Evolutionary conservation across 1,140 invertebrate genomes (phyloP), one percentile per base, ranked within the genome.

Genomic region (Trachymyrmex cornetzi): DNA sequence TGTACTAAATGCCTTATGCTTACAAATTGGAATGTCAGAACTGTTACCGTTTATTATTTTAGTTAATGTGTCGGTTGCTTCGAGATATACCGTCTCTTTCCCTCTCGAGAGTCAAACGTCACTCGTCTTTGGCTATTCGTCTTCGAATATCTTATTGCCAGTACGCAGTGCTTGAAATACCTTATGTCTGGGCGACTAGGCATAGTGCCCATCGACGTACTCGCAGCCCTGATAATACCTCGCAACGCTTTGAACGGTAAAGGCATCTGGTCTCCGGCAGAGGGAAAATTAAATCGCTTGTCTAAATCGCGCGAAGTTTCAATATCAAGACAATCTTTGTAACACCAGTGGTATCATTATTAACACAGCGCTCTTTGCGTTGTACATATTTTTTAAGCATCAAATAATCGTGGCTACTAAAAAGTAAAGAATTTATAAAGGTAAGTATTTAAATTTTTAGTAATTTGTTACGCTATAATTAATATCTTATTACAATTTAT

Each of bases 121-220:
- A 12, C 55, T 63, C 53, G 30, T 27, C 19, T 63, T 74, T 16
- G 57, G 57, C 55, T 84, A 61, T 74, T 30, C 24, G 53, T 72
- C 67, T 72, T 82, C 34, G 67, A 74, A 72, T 55, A 38, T 34
- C 38, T 34, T 44, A 61, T 75, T 44, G 72, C 50, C n/a, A 71
- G 61, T 27, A 24, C 38, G 59, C 2, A 9, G 74, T 75, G 89
- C 92, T 90, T 91, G 92, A 94, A 94, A 94, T 93, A 94, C 80
- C 74, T 87, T 91, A 53, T 69, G 82, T 86, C 87, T 44, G 63
- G 89, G 90, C 72, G 85, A 84, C 38, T 91, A 92, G 93, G 93
- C 93, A 93, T 93, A 89, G 90, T 94, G 93, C 93, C 92, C 91
- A 85, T 87, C 61, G 61, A 90, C 67, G 57, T 79, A 79, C 63